A percentile compares a stretch with the other conserved stretches of the same genome.
Evolutionary conservation across 2,113 vertebrate genomes (phyloP).

Genomic region (Oreochromis aureus): DNA sequence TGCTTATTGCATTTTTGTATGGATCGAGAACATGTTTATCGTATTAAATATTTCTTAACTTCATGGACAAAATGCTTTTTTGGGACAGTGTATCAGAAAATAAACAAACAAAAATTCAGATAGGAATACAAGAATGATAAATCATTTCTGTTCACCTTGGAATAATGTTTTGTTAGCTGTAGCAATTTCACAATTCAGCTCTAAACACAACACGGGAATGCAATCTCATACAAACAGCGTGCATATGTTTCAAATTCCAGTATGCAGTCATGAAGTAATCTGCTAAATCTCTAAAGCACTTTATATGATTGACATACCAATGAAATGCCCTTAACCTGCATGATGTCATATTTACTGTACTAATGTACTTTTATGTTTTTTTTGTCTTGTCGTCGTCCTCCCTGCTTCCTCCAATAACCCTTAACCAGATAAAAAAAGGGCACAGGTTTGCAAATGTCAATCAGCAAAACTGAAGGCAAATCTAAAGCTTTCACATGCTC

Average conservation of each 20-base stretch:
- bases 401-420: slow-evolving; percentile 1
- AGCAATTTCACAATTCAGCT: not conserved
- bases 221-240: not conserved
- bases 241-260: slow-evolving; percentile 25
- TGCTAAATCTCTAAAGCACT: slow-evolving; percentile 37
- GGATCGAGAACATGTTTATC: not conserved
- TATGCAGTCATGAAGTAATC: slow-evolving; percentile 24
- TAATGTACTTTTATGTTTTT: slow-evolving; percentile 19
- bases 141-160: not conserved
- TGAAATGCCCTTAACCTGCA: slow-evolving; percentile 21
- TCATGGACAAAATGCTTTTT: not conserved
- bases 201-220: not conserved
- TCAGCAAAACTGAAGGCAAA: slow-evolving; percentile 43
- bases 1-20: not conserved
- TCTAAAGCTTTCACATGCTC: slow-evolving; percentile 4
- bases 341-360: slow-evolving; percentile 38
- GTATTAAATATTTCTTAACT: not conserved
- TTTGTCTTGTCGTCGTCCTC: slow-evolving; percentile 8
- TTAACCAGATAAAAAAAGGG: slow-evolving; percentile 50
- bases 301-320: slow-evolving; percentile 38
- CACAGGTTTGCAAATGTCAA: slow-evolving; percentile 26
- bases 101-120: not conserved
- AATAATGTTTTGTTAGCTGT: not conserved
- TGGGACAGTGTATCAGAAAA: not conserved
- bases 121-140: not conserved